Evolutionary conservation across 1,140 invertebrate species (phyloP).

Genomic region (Orchestia grillus): DNA sequence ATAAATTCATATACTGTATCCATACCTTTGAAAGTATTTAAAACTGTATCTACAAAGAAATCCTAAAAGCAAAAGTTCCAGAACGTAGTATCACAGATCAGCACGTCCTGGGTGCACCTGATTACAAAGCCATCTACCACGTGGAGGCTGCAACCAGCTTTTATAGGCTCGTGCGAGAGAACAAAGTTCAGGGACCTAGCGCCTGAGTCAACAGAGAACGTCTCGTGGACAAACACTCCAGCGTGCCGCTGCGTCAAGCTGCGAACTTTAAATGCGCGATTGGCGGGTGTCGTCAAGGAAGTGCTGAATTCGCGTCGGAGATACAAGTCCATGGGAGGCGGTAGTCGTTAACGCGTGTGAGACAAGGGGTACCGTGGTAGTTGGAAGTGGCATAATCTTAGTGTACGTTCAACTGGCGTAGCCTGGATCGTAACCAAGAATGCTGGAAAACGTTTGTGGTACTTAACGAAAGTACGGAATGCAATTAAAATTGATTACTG

Average conservation of each 20-base stretch:
- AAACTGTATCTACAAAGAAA: neutral
- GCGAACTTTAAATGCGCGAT: neutral
- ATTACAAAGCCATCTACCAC: neutral
- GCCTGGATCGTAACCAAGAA: neutral
- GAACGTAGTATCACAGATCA: neutral
- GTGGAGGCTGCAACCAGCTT: neutral
- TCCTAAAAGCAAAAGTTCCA: neutral
- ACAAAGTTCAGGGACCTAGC: neutral
- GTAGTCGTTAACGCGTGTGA: neutral
- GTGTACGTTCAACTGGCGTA: neutral
- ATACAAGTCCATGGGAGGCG: neutral
- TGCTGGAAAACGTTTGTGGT: neutral
- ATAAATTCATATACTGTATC: neutral
- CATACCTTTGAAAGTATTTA: neutral
- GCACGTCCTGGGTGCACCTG: neutral
- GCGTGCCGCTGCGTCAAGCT: neutral
- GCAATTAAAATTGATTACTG: neutral
- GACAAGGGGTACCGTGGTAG: neutral
- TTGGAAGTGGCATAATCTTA: neutral
- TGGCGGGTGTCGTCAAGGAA: neutral
- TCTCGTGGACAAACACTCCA: neutral
- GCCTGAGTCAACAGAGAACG: conserved; percentile 3
- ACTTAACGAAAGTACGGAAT: neutral
- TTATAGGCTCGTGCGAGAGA: neutral
- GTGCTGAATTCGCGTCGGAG: neutral